Base-by-base conservation (phyloP, 1,140 invertebrate species). In the Trachymyrmex cornetzi region DNA sequence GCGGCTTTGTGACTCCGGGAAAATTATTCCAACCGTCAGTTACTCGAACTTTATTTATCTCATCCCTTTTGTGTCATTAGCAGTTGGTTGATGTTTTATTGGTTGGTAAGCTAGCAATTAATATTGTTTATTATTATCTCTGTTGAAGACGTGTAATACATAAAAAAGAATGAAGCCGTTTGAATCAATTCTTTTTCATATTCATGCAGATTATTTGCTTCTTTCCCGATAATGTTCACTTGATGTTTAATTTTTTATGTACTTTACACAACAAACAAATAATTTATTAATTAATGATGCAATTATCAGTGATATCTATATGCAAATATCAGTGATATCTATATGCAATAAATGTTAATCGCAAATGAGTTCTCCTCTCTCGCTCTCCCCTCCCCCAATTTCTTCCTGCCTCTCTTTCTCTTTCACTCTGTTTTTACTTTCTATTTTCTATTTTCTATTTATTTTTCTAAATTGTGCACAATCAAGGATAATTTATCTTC, bases 11-110 rank as follows among this genome's bases (percentile, higher is more conserved):
- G 12, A 81, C 3, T 69, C 12, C 16, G 27, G 22, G 19, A 74
- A 84, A 84, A 74, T 84, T 75, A 84, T 84, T 84, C 9, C 19
- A 48, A 27, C 24, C 38, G 38, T 59, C 9, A 61, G 55, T 59
- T 84, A 50, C n/a, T 84, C 38, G 27, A 50, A 9, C 38, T 63
- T 84, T 84, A 75, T 82, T 82, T 82, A 82, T 84, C 55, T 30
- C 14, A 61, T 27, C 48, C 24, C 14, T 24, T 84, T 84, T 84
- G 38, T 84, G 2, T 16, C 0, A 14, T 61, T 66, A 44, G 16
- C 57, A 22, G 22, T 81, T 61, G 38, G n/a, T 22, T 84, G 44
- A 84, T 14, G 14, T 84, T 82, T 22, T 19, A 61, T 71, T 81
- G 22, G 16, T 34, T 67, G 14, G 19, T 53, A 53, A 11, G 7